Evolutionary conservation across 2,888 invertebrate species (phyloP), one percentile per base, ranked within the genome.

Genomic region (Cryptocheilus praepositus): DNA sequence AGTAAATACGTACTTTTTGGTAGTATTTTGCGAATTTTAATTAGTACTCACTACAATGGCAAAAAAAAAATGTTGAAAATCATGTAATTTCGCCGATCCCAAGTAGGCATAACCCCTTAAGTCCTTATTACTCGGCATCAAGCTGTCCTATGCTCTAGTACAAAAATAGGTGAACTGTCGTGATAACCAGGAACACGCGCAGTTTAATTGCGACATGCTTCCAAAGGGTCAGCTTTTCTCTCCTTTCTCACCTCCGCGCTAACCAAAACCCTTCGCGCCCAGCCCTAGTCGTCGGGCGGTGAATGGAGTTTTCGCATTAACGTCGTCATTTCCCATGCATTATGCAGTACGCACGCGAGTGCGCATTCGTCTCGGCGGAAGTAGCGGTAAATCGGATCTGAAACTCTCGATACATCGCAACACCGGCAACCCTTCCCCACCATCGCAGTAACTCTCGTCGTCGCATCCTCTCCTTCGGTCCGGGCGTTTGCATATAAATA

Each of bases 401-500:
- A 76, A 77, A 75, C 71, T 74, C 67, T 60, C 78, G 74, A 78
- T 81, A 76, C 74, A 73, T 71, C 55, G 59, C 49, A 36, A 36
- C 36, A 36, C 36, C 56, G 13, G 60, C 45, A 7, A 8, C 43
- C 68, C 44, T 25, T 22, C 45, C 61, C 55, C 36, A 8, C 36
- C 8, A 36, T 36, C 36, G 36, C 36, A 36, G 36, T 70, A 28
- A 58, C 49, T 16, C 49, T 49, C 18, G n/a, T n/a, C 49, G n/a
- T 16, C 18, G 36, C 44, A 43, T 19, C n/a, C 36, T 13, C 0
- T 16, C 21, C 18, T 18, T 43, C 19, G 19, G 28, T 49, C 60
- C 59, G 62, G 67, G 72, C 78, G 78, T 80, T 83, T 76, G 80
- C 78, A 81, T 82, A 81, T 82, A 85, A 84, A 85, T 84, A 85